Evolutionary conservation across 1,140 invertebrate species (phyloP).

Genomic region (Eumaeus atala): DNA sequence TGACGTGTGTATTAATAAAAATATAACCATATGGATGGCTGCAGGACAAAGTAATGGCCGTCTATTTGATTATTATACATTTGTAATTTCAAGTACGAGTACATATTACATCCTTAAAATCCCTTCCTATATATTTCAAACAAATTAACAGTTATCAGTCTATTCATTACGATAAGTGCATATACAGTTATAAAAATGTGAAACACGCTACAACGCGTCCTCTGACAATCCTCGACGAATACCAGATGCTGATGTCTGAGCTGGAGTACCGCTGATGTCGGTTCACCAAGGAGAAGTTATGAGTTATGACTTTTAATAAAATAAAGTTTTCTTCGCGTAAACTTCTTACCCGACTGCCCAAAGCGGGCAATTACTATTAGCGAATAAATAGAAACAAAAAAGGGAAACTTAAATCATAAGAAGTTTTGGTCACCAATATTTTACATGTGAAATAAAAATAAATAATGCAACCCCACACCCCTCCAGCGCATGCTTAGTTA

Average conservation of each 20-base stretch:
- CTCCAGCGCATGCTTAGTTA: background rate
- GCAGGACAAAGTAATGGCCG: constrained; percentile 12
- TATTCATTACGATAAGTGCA: constrained; percentile 29
- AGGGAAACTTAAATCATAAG: constrained; percentile 7
- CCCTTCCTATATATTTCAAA: constrained; percentile 34
- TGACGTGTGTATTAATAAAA: constrained; percentile 37
- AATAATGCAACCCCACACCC: background rate
- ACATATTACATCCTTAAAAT: constrained; percentile 12
- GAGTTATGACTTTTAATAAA: background rate
- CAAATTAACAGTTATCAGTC: constrained; percentile 59
- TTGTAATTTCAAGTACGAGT: constrained; percentile 27
- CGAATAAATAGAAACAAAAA: constrained; percentile 25
- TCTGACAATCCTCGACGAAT: constrained; percentile 24
- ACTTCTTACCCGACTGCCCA: background rate
- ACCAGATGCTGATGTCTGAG: constrained; percentile 40
- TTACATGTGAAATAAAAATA: constrained; percentile 6
- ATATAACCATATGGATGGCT: constrained; percentile 25
- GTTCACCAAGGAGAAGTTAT: background rate
- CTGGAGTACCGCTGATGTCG: constrained; percentile 34
- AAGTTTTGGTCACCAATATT: constrained; percentile 6
- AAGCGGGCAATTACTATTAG: constrained; percentile 7
- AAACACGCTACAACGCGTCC: constrained; percentile 23
- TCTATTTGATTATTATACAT: constrained; percentile 23
- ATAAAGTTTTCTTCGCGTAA: background rate
- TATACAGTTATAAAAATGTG: constrained; percentile 34